Conservation (phyloP, 2,797 vertebrate genomes). For the Chromis chromis region DNA sequence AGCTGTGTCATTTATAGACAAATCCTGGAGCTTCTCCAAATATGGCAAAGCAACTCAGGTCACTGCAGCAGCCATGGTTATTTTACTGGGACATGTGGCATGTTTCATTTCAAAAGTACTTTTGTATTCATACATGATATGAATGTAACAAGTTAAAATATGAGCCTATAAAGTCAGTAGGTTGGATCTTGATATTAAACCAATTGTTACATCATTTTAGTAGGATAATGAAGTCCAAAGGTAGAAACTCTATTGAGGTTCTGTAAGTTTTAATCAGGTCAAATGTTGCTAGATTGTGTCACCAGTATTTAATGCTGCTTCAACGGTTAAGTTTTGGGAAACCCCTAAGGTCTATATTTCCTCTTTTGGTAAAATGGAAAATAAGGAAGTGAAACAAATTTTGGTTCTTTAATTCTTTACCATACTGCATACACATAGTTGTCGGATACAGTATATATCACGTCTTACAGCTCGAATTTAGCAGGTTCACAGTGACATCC, state of each 20-base stretch:
- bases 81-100: background rate
- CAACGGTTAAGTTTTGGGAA: background rate
- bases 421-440: background rate
- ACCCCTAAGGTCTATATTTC: background rate
- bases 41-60: background rate
- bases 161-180: too few relatives aligned
- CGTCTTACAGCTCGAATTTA: background rate
- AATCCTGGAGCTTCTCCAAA: background rate
- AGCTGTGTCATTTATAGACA: background rate
- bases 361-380: conserved; percentile 3
- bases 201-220: too few relatives aligned
- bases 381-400: conserved; percentile 5
- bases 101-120: background rate
- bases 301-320: too few relatives aligned
- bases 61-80: background rate
- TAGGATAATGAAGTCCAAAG: background rate
- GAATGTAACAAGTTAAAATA: too few relatives aligned
- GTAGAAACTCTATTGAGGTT: background rate
- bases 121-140: too few relatives aligned
- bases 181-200: too few relatives aligned
- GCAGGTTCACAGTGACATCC: conserved; percentile 10
- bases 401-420: conserved; percentile 1
- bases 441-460: too few relatives aligned
- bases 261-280: too few relatives aligned
- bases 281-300: too few relatives aligned